Base-by-base conservation (phyloP, 2,888 invertebrate species). In the Acrocyrtus sp. region DNA sequence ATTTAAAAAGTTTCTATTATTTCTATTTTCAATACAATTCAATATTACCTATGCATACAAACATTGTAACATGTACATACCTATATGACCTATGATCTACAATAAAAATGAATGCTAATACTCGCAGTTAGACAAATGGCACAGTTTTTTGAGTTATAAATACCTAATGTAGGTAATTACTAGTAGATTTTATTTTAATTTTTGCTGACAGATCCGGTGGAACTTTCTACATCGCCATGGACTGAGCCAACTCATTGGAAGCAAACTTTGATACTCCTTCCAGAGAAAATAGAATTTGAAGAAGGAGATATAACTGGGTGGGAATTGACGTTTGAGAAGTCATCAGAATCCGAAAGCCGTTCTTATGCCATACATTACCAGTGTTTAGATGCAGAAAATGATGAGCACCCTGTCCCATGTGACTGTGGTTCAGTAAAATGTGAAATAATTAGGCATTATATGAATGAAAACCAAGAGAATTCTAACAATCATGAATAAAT, bases 321-420 rank as follows among this genome's bases (percentile, higher is more conserved):
- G 82, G 78, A 82, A 29, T 48, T 83, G n/a, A 72, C 34, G 3
- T 70, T 83, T 47, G 75, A 78, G 56, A 90, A 84, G 82, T 87
- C 87, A 0, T 17, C 56, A n/a, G 68, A 68, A 29, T 21, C 82
- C n/a, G 85, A 90, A 81, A 87, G 81, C 26, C 80, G 83, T 4
- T 78, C 88, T 80, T 94, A 93, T 83, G 88, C 89, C 81, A 86
- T 95, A 54, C 88, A 90, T 83, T 84, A 93, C 26, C 88, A 89
- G 51, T 86, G 92, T 83, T 83, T 92, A 54, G 91, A 94, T 83
- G 88, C 91, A 1, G 88, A 89, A 39, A 85, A 85, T 48, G 86
- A 90, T 6, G 89, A 90, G 24, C 95, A 95, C 83, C 92, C 93
- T 0, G 85, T 91, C 26, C 93, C 93, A 10, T 95, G 94, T 82